These are phyloP conservation scores for Lophotriccus pileatus DNA, from an alignment of 2,797 vertebrate genomes.

Conservation along the genomic window DNA sequence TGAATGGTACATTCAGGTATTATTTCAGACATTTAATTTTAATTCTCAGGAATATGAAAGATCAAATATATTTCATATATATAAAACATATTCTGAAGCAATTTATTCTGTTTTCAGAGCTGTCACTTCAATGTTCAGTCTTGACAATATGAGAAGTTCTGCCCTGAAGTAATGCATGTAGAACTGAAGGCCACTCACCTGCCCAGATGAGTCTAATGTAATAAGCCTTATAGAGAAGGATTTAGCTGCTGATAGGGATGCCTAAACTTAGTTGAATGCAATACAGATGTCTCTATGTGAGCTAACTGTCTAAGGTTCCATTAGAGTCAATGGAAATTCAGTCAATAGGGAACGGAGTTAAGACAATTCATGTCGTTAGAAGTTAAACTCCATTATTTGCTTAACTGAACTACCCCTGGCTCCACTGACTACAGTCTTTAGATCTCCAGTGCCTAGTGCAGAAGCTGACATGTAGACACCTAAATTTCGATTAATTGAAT, in stretches of 20 bases:
- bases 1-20: neutral
- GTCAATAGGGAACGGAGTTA: neutral
- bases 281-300: neutral
- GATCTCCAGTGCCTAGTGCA: neutral
- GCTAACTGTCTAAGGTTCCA: neutral
- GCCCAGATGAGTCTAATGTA: neutral
- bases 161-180: neutral
- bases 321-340: neutral
- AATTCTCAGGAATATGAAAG: neutral
- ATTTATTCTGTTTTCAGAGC: constrained; percentile 24
- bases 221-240: neutral
- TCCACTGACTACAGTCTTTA: neutral
- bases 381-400: neutral
- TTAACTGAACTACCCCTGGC: neutral
- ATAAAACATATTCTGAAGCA: constrained; percentile 8
- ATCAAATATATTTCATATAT: neutral
- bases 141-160: neutral
- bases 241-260: neutral
- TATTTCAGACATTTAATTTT: constrained; percentile 24
- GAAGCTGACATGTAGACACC: neutral
- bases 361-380: neutral
- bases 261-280: neutral
- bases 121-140: neutral
- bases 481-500: neutral
- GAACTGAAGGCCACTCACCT: constrained; percentile 5